Conservation (phyloP, 1,140 invertebrate species). For the Heliconius hewitsoni region DNA sequence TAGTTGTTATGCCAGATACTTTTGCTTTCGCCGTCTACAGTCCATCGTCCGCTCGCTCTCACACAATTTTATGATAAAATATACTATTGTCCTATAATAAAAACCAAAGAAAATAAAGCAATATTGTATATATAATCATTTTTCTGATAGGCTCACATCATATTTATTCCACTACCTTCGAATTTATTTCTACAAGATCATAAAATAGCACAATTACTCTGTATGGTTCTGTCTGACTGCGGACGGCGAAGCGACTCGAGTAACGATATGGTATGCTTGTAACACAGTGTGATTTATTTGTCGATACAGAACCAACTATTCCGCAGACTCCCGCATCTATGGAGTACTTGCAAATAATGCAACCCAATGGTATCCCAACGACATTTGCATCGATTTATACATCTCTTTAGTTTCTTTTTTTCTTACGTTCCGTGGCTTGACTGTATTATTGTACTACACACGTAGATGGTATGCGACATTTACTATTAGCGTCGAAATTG, state of each 20-base stretch:
- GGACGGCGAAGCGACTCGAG: conserved; percentile 21
- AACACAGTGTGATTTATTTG: conserved; percentile 76
- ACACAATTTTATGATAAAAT: neutral
- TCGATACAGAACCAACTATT: conserved; percentile 78
- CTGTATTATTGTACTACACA: conserved; percentile 42
- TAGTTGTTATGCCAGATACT: conserved; percentile 31
- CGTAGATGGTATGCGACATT: conserved; percentile 57
- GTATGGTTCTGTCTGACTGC: conserved; percentile 13
- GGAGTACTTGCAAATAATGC: conserved; percentile 79
- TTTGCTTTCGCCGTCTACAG: conserved; percentile 27
- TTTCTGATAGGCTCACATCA: neutral
- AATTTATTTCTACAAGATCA: neutral
- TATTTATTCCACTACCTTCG: neutral
- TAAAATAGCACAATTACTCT: neutral
- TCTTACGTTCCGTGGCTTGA: conserved; percentile 55
- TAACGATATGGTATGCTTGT: conserved; percentile 59
- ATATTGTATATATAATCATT: neutral
- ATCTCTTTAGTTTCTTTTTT: conserved; percentile 51
- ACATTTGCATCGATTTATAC: conserved; percentile 66
- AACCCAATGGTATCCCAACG: conserved; percentile 77
- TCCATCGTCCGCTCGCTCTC: conserved; percentile 9
- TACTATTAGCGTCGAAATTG: conserved; percentile 68
- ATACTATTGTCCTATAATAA: neutral
- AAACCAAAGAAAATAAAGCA: neutral
- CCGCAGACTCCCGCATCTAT: conserved; percentile 78